Evolutionary conservation across 53 echinoderm and acorn worm species (phyloP).

Genomic region (Crossaster papposus): DNA sequence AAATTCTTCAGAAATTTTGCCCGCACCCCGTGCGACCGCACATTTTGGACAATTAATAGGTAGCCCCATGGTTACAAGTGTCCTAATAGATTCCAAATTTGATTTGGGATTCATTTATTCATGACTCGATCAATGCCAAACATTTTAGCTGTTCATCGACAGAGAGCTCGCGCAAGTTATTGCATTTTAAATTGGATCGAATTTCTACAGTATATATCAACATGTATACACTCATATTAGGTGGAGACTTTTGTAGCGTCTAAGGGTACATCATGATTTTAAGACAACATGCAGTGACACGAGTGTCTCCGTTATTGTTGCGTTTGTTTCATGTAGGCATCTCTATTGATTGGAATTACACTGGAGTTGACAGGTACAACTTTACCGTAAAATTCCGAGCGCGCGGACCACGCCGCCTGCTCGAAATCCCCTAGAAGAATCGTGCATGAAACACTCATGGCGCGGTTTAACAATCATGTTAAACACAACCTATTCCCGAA

Average conservation of each 20-base stretch:
- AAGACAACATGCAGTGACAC: not conserved
- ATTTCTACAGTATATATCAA: not conserved
- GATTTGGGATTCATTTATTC: conserved; percentile 14
- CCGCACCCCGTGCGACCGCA: not conserved
- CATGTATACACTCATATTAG: not conserved
- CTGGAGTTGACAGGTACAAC: conserved; percentile 15
- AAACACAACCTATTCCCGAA: not conserved
- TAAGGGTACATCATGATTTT: not conserved
- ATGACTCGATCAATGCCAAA: conserved; percentile 2
- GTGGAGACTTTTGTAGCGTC: not conserved
- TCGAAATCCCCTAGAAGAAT: not conserved
- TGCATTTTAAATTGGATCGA: conserved; percentile 4
- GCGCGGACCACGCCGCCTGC: not conserved
- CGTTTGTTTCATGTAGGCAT: not conserved
- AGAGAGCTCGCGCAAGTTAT: not conserved
- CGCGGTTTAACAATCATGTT: not conserved
- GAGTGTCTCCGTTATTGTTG: not conserved
- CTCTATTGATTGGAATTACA: conserved; percentile 1
- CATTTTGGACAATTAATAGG: not conserved
- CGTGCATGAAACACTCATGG: conserved; percentile 28
- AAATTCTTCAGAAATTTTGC: not conserved
- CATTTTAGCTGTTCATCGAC: not conserved
- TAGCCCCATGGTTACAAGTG: not conserved
- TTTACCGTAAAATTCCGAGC: conserved; percentile 11
- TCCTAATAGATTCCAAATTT: conserved; percentile 7